Evolutionary conservation across 1,140 invertebrate genomes (phyloP).

Genomic region (Nephotettix cincticeps): DNA sequence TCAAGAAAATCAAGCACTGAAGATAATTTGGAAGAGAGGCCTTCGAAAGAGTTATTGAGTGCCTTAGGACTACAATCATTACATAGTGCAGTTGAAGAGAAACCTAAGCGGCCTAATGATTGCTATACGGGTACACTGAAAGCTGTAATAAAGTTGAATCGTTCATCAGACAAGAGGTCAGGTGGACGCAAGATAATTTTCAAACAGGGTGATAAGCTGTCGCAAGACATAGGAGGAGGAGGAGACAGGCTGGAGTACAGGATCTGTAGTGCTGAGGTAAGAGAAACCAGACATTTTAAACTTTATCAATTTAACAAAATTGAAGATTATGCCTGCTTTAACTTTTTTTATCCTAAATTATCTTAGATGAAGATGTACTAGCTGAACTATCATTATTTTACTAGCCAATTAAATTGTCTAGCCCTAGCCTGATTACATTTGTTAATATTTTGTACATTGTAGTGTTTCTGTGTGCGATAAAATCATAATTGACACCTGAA

Average conservation of each 20-base stretch:
- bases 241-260: conserved; percentile 35
- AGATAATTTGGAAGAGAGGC: conserved; percentile 57
- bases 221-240: conserved; percentile 36
- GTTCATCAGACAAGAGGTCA: conserved; percentile 37
- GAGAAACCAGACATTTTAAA: no score
- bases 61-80: conserved; percentile 53
- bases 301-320: no score
- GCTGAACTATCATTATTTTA: no score
- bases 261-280: conserved; percentile 47
- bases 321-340: no score
- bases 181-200: conserved; percentile 77
- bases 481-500: no score
- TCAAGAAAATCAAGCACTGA: not conserved
- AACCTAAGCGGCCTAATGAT: conserved; percentile 39
- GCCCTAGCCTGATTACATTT: no score
- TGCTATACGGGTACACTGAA: conserved; percentile 73
- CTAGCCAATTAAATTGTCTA: no score
- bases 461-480: no score
- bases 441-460: no score
- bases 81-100: conserved; percentile 34
- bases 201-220: conserved; percentile 53
- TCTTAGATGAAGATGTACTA: no score
- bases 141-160: conserved; percentile 70
- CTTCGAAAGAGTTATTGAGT: conserved; percentile 61
- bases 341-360: no score